Base-by-base conservation (phyloP, 2,797 vertebrate species). In the Parauchenoglanis ngamensis region DNA sequence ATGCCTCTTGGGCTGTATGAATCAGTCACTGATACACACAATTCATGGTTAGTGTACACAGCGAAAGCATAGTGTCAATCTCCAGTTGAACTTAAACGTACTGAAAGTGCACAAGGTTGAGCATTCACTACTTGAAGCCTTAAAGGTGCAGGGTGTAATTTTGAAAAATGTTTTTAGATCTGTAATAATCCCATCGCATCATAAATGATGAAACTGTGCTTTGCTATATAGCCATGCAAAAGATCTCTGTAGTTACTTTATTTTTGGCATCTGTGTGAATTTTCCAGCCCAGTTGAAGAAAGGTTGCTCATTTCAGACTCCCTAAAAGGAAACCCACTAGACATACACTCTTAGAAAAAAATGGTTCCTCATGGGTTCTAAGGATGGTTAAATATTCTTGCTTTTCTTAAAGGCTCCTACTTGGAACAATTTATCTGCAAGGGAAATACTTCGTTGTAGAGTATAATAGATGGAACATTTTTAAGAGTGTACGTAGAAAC, bases 1-100 rank as follows among this genome's bases (percentile, higher is more conserved):
- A 82, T 70, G 82, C 70, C 59, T 82, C 59, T 77, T 13, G 7
- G 56, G 0, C 21, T 72, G 40, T 31, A 49, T 79, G n/a, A 85
- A 77, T 56, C 84, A 52, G 35, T 82, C 59, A 54, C 57, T 31
- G 19, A 11, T 82, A 46, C 65, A 63, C 12, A 78, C n/a, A 17
- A 31, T 49, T 73, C 49, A 82, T 68, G 61, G 57, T 73, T 35
- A 73, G 21, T 52, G 68, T 23, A 46, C 35, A 77, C 76, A 56
- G 17, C 17, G 0, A 23, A 79, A 79, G 56, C 5, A 0, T 52
- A 67, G 6, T 19, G 80, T 83, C 44, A 49, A 65, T n/a, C 78
- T 68, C 10, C 59, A 46, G 11, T 40, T n/a, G 31, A 56, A 78
- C 11, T 73, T 72, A 23, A 72, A 44, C 25, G 21, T 35, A 65